Percentiles rank a stretch among this genome's conserved stretches.
These are phyloP conservation scores for Gerris buenoi DNA, from an alignment of 1,140 invertebrate genomes.

Conservation along the genomic window DNA sequence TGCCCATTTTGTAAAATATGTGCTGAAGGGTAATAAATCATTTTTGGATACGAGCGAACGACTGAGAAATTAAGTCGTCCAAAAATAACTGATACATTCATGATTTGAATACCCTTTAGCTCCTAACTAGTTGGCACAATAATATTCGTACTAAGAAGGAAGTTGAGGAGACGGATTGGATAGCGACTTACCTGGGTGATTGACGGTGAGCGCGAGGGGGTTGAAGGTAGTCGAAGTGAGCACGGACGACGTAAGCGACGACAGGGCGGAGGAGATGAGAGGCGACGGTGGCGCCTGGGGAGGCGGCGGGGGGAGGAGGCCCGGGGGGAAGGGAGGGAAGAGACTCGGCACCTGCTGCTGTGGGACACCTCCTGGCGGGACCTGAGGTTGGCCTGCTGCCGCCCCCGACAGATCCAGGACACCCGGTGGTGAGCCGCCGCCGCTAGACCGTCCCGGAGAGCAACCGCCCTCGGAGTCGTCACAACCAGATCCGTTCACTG, in stretches of 20 bases:
- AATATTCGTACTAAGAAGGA: neutral
- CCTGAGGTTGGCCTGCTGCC: conserved; percentile 28
- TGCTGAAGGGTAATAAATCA: too few relatives aligned
- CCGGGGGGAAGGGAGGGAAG: conserved; percentile 16
- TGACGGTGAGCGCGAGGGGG: conserved; percentile 60
- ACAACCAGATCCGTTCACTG: conserved; percentile 39
- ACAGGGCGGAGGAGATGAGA: conserved; percentile 48
- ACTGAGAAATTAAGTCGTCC: too few relatives aligned
- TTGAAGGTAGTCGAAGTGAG: conserved; percentile 56
- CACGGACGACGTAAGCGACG: conserved; percentile 59
- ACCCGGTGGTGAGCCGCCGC: conserved; percentile 36
- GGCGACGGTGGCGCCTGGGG: conserved; percentile 39
- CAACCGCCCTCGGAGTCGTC: conserved; percentile 33
- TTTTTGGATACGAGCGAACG: too few relatives aligned
- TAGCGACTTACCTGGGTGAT: conserved; percentile 50
- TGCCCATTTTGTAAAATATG: too few relatives aligned
- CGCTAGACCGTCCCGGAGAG: conserved; percentile 24
- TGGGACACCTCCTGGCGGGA: conserved; percentile 13
- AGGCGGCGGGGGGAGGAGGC: conserved; percentile 29
- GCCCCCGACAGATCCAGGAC: conserved; percentile 38
- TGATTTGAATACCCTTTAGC: too few relatives aligned
- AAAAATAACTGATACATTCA: too few relatives aligned
- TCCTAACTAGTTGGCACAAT: neutral
- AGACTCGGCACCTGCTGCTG: conserved; percentile 17
- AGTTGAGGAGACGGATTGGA: neutral